These are phyloP conservation scores for Hemibagrus guttatus DNA, from an alignment of 2,797 vertebrate species.

Conservation along the genomic window DNA sequence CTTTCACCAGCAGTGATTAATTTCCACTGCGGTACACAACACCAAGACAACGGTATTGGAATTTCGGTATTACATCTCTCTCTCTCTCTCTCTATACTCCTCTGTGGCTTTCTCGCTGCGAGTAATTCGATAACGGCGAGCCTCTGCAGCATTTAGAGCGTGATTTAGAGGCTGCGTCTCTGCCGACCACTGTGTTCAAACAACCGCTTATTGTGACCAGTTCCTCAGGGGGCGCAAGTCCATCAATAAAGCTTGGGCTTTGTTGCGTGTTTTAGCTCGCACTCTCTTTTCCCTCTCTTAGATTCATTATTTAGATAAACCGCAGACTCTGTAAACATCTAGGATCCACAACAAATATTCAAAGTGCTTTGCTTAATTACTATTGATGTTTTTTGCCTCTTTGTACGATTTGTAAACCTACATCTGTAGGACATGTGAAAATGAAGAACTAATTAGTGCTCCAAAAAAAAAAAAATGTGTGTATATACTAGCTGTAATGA, in stretches of 20 bases:
- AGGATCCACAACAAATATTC: not conserved
- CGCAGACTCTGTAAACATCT: not conserved
- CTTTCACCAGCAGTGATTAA: constrained; percentile 20
- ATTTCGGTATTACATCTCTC: not conserved
- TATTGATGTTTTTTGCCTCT: constrained; percentile 1
- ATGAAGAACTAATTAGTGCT: not conserved
- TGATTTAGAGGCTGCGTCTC: constrained; percentile 47
- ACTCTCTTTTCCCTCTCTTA: not conserved
- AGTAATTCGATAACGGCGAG: constrained; percentile 49
- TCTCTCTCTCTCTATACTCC: not conserved
- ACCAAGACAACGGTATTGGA: constrained; percentile 25
- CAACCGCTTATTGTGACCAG: constrained; percentile 52
- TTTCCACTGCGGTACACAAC: constrained; percentile 13
- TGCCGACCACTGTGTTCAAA: constrained; percentile 43
- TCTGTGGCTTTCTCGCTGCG: constrained; percentile 16
- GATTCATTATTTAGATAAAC: constrained; percentile 7
- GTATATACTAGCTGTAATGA: not conserved
- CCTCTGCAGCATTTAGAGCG: constrained; percentile 51
- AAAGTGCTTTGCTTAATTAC: constrained; percentile 14
- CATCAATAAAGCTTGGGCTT: constrained; percentile 55
- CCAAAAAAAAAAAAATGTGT: not conserved
- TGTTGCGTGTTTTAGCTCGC: constrained; percentile 51
- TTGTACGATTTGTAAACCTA: not conserved
- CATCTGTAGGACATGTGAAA: not conserved
- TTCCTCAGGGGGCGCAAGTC: constrained; percentile 39